phyloP scores from a whole-genome alignment of 92 coral and sea anemone species.

The Micromussa lordhowensis region DNA sequence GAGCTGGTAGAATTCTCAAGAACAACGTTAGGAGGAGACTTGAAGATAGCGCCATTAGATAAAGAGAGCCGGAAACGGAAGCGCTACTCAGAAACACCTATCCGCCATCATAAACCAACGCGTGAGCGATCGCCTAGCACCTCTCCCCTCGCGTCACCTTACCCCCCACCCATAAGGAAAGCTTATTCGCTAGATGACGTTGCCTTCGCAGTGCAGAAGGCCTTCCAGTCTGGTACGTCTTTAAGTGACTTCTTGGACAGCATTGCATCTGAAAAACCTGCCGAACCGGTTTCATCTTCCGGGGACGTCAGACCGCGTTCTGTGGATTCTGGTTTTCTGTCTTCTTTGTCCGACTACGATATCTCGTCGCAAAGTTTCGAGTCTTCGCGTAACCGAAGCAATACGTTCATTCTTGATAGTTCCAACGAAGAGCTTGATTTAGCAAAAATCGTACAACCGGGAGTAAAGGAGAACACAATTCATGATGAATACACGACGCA shows the following conservation, averaged over 20 bases:
- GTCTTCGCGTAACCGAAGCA: slow-evolving; percentile 30
- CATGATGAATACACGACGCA: not conserved
- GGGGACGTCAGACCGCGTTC: slow-evolving; percentile 46
- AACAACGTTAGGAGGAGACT: not conserved
- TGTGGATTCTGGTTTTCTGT: slow-evolving; percentile 46
- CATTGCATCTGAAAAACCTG: slow-evolving; percentile 59
- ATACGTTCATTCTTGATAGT: slow-evolving; percentile 15
- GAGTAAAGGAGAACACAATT: not conserved
- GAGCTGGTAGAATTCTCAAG: slow-evolving; percentile 61
- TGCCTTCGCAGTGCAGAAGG: slow-evolving; percentile 80
- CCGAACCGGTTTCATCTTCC: slow-evolving; percentile 26
- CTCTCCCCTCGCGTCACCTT: slow-evolving; percentile 37
- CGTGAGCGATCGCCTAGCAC: slow-evolving; percentile 1
- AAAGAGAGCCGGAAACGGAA: slow-evolving; percentile 28
- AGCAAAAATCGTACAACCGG: not conserved
- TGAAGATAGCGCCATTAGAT: not conserved
- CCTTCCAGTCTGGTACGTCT: slow-evolving; percentile 73
- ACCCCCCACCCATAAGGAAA: slow-evolving; percentile 72
- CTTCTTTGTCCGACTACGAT: slow-evolving; percentile 39
- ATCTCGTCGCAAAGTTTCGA: slow-evolving; percentile 35
- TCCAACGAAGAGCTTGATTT: slow-evolving; percentile 40
- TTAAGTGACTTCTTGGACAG: slow-evolving; percentile 43
- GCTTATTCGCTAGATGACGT: slow-evolving; percentile 84
- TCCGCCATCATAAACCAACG: not conserved
- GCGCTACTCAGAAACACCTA: slow-evolving; percentile 21